Base-by-base conservation (phyloP, 1,140 invertebrate genomes). In the Sipha flava region DNA sequence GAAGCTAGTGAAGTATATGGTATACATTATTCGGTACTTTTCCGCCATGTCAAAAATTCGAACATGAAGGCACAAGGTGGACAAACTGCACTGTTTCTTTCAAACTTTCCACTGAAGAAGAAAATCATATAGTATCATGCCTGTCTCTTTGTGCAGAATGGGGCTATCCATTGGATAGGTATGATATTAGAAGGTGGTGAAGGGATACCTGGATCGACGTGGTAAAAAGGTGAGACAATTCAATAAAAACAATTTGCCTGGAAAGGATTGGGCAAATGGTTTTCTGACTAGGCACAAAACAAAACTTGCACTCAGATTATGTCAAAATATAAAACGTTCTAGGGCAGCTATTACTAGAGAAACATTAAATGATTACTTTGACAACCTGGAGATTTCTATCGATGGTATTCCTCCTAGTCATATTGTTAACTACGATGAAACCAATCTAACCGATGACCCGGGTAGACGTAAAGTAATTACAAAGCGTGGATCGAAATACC, bases 371-470 rank as follows among this genome's bases (percentile, higher is more conserved):
- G 54, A 79, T 80, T 84, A 84, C 83, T 84, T 83, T 81, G 81
- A 83, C 14, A 80, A 86, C 79, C 79, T 85, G 21, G 43, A 45
- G 68, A 52, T 47, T 34, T 54, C 80, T 43, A 34, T 87, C 21
- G 62, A 85, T 81, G 81, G 81, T 59, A 81, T 85, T 21, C 83
- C 82, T 47, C 82, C 84, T 18, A 12, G 75, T 31, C 81, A 83
- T 66, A 85, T 87, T 18, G 49, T 86, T 9, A 86, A 86, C 81
- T 86, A 86, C 81, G 86, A 86, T 82, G 86, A 86, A 82, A 86
- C 85, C 16, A 87, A 87, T 80, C 57, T 87, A 6, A 81, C 81
- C 6, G 86, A 87, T 83, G 85, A 87, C 80, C 85, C 85, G n/a
- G 85, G 84, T 18, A 82, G 79, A 23, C 73, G 72, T 43, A 72